phyloP scores from a whole-genome alignment of 2,797 vertebrate species.

The Remorina albescens region DNA sequence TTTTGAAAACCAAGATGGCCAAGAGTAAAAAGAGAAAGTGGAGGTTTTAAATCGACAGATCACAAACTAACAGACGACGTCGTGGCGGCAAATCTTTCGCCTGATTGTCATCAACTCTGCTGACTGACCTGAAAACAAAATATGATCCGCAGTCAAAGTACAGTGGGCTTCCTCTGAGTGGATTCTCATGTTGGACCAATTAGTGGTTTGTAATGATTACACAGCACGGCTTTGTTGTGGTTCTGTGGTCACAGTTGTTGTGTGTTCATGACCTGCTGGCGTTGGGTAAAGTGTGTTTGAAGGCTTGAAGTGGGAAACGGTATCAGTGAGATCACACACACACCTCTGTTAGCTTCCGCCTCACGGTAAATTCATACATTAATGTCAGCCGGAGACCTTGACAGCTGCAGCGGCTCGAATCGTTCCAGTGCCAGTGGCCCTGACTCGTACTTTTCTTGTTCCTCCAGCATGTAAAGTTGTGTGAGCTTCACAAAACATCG shows the following conservation, averaged over 20 bases:
- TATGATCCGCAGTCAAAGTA: too few species aligned
- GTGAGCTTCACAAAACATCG: constrained; percentile 58
- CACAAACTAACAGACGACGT: too few species aligned
- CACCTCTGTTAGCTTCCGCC: constrained; percentile 12
- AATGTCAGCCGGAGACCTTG: constrained; percentile 60
- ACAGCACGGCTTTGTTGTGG: background rate
- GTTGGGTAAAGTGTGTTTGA: constrained; percentile 7
- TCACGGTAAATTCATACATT: constrained; percentile 62
- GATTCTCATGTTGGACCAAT: constrained; percentile 31
- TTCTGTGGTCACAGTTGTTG: constrained; percentile 11
- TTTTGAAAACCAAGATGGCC: too few species aligned
- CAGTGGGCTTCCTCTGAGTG: background rate
- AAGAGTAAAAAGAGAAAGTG: too few species aligned
- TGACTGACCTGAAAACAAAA: background rate
- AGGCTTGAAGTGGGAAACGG: constrained; percentile 30
- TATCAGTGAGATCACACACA: constrained; percentile 34
- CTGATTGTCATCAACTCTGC: background rate
- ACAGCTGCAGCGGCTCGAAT: constrained; percentile 60
- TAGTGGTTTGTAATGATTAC: background rate
- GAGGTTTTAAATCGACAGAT: too few species aligned
- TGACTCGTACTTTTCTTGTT: constrained; percentile 59
- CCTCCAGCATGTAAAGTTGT: constrained; percentile 48
- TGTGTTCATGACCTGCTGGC: constrained; percentile 25
- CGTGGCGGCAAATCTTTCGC: too few species aligned
- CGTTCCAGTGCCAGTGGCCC: constrained; percentile 48